Conservation (phyloP, 2,797 vertebrate species). For the Phylloscopus collybita region DNA sequence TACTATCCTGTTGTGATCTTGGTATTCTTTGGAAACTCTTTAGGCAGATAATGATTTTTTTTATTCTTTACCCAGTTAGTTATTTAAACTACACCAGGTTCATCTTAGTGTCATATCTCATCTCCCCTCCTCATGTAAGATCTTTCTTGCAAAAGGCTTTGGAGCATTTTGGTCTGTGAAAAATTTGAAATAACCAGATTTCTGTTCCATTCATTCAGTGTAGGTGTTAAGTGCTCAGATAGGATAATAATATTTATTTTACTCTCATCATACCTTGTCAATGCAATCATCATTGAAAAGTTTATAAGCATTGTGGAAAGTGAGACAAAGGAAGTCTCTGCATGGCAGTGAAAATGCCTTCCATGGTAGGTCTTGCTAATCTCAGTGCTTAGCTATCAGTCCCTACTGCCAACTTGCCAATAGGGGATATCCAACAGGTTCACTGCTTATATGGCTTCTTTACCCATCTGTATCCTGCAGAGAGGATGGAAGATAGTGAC, state of each 20-base stretch:
- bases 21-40: background rate
- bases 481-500: background rate
- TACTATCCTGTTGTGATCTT: background rate
- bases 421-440: background rate
- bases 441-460: background rate
- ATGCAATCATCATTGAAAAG: background rate
- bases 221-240: background rate
- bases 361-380: background rate
- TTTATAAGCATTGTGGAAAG: background rate
- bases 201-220: background rate
- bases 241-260: background rate
- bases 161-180: background rate
- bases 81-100: background rate
- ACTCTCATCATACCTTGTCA: background rate
- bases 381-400: background rate
- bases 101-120: background rate
- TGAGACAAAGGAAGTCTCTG: background rate
- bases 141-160: background rate
- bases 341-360: background rate
- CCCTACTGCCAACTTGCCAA: background rate
- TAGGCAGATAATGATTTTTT: background rate
- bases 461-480: background rate
- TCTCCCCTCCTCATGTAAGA: background rate
- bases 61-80: background rate
- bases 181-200: background rate